These are phyloP conservation scores for Radopholus similis DNA, from an alignment of 1,140 invertebrate species.

Conservation along the genomic window DNA sequence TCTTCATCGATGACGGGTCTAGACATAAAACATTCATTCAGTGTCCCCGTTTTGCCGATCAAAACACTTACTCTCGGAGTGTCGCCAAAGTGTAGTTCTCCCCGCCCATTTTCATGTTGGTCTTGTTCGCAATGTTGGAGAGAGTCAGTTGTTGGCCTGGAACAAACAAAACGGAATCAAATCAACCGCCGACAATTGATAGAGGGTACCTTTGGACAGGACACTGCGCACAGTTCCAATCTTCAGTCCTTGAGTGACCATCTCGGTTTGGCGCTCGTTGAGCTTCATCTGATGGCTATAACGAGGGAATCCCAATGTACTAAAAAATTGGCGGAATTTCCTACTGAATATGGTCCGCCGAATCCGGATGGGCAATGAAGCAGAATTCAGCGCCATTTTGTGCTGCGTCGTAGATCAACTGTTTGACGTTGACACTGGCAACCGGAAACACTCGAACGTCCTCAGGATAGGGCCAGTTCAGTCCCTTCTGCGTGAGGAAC, in stretches of 20 bases:
- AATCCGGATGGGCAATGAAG: conserved; percentile 13
- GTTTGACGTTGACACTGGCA: background rate
- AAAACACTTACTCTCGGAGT: background rate
- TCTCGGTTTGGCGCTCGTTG: conserved; percentile 7
- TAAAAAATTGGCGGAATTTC: background rate
- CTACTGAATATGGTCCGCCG: conserved; percentile 8
- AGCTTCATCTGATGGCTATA: conserved; percentile 32
- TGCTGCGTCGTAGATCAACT: background rate
- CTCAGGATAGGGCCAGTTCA: background rate
- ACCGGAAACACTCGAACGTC: background rate
- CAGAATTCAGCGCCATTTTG: conserved; percentile 13
- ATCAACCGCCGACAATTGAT: too few species aligned
- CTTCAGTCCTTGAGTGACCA: conserved; percentile 37
- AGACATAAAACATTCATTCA: background rate
- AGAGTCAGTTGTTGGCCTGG: conserved; percentile 20
- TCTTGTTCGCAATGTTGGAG: conserved; percentile 40
- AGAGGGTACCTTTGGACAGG: too few species aligned
- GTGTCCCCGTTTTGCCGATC: background rate
- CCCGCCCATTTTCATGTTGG: conserved; percentile 29
- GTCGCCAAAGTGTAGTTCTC: conserved; percentile 13
- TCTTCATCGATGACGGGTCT: conserved; percentile 1
- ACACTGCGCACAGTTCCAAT: conserved; percentile 22
- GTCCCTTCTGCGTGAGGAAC: background rate
- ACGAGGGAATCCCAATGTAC: background rate
- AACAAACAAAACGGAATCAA: too few species aligned